Percentiles rank a stretch among this genome's conserved stretches.
Conservation (phyloP, 1,140 invertebrate genomes). For the Drosophila mauritiana region DNA sequence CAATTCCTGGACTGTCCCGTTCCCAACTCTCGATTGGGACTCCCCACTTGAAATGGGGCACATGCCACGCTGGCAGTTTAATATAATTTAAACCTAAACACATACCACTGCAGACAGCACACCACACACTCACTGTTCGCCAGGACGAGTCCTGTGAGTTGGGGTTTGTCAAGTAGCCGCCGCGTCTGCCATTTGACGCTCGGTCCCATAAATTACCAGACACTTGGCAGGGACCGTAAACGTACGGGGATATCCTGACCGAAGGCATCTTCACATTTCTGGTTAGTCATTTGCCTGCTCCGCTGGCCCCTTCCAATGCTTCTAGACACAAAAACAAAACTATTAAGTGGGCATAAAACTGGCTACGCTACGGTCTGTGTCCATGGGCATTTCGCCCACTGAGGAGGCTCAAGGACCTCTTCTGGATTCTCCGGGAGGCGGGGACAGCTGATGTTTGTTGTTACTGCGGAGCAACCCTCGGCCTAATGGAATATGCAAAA, state of each 20-base stretch:
- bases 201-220: conserved; percentile 69
- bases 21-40: conserved; percentile 8
- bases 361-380: conserved; percentile 27
- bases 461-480: conserved; percentile 19
- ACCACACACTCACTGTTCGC: not conserved
- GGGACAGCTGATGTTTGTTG: conserved; percentile 35
- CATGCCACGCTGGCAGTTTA: conserved; percentile 79
- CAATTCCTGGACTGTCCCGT: conserved; percentile 53
- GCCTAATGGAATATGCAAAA: conserved; percentile 55
- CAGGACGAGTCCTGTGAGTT: conserved; percentile 24
- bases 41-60: conserved; percentile 67
- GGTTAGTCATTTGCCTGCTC: conserved; percentile 74
- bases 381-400: conserved; percentile 24
- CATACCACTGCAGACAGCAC: conserved; percentile 51
- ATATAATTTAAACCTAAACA: conserved; percentile 81
- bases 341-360: conserved; percentile 80
- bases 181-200: conserved; percentile 76
- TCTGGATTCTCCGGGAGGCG: conserved; percentile 1
- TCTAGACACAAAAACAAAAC: conserved; percentile 74
- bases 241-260: conserved; percentile 3
- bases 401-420: conserved; percentile 45
- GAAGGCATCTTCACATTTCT: conserved; percentile 74
- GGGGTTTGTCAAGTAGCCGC: conserved; percentile 73
- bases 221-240: conserved; percentile 58
- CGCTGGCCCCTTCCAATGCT: conserved; percentile 31